phyloP scores from a whole-genome alignment of 2,797 vertebrate species.

The Cyprinodon diabolis region DNA sequence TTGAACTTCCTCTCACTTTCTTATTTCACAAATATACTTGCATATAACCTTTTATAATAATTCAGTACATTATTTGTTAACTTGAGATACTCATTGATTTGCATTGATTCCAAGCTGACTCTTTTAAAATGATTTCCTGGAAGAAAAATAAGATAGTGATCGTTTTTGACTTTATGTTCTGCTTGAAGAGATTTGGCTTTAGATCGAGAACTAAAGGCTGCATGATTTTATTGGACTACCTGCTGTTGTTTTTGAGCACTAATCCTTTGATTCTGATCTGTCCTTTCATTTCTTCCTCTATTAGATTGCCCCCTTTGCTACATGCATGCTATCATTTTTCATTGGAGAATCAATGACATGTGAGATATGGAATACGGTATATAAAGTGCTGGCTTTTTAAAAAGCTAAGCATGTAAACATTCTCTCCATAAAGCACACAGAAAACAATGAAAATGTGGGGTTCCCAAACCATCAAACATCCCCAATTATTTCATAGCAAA shows the following conservation, averaged over 20 bases:
- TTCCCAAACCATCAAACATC: neutral
- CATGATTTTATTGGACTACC: conserved; percentile 1
- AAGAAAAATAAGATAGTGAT: neutral
- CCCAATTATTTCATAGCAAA: neutral
- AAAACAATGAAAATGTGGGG: neutral
- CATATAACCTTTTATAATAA: neutral
- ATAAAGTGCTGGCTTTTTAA: neutral
- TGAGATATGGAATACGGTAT: neutral
- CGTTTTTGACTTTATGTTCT: neutral
- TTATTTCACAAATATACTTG: neutral
- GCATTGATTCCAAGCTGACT: neutral
- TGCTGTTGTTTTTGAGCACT: conserved; percentile 11
- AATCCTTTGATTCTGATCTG: conserved; percentile 16
- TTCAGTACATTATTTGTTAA: neutral
- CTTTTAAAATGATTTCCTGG: neutral
- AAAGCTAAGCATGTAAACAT: neutral
- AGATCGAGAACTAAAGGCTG: neutral
- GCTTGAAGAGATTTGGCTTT: conserved; percentile 4
- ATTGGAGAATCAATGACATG: neutral
- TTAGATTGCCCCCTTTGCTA: neutral
- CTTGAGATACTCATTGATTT: too few species aligned
- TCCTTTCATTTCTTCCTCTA: neutral
- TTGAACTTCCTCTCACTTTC: neutral
- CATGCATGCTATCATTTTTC: neutral
- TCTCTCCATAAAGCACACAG: neutral